Evolutionary conservation across 2,888 invertebrate genomes (phyloP), one percentile per base, ranked within the genome.

Genomic region (Diadromus collaris): DNA sequence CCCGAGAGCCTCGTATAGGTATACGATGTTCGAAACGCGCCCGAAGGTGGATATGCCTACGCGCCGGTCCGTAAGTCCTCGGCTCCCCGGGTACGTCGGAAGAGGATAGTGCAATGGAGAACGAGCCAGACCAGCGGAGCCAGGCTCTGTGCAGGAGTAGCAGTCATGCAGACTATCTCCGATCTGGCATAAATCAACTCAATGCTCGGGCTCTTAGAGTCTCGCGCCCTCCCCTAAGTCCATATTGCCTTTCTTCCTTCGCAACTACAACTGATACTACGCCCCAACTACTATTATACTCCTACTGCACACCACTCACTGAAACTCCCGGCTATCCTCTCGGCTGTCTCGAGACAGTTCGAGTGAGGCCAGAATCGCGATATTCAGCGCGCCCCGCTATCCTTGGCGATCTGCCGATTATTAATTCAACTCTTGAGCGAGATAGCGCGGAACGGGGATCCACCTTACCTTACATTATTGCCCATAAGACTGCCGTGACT

Each of bases 141-240:
- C 83, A 73, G 82, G 83, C 83, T n/a, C 83, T 81, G 81, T 68
- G 80, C 77, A 78, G 75, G 76, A 82, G 82, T 76, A 87, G 85
- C 85, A 87, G 85, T 87, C 85, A 86, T 82, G 83, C 82, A 80
- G 73, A 64, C 86, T 90, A 90, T 90, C 89, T 90, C 86, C 86
- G 88, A 90, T 90, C 89, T 90, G 88, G 89, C 86, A 90, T 90
- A 90, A 90, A 90, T 90, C 89, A 90, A 90, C 88, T 88, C 88
- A 86, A 87, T 89, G 88, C 88, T 88, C 85, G 86, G 16, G 85
- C 87, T 89, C 88, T 87, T 85, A 85, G 87, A 86, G 86, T 85
- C 83, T 83, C 85, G 83, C 85, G 84, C 88, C 85, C 85, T 85
- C 84, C 86, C 83, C 84, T 85, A 85, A 87, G 87, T 78, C 85